phyloP scores from a whole-genome alignment of 53 echinoderm and acorn worm genomes.

The Luidia sarsii region DNA sequence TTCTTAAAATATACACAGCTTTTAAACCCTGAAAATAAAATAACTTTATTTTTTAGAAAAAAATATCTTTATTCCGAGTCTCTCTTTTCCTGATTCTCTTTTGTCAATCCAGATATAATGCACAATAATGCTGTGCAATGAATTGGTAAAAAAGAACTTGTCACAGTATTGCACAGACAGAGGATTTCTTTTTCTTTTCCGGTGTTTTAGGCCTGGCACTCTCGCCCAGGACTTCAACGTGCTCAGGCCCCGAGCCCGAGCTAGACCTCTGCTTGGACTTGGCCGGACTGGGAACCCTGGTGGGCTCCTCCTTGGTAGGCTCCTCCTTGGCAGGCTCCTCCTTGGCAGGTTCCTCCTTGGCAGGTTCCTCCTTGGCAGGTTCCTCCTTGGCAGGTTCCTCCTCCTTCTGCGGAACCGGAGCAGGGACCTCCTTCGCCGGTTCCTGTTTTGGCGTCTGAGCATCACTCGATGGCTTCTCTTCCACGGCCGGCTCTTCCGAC shows the following conservation, averaged over 20 bases:
- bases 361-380: neutral
- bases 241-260: conserved; percentile 8
- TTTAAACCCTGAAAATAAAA: too few species aligned
- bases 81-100: too few species aligned
- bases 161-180: conserved; percentile 30
- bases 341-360: neutral
- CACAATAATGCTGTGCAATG: neutral
- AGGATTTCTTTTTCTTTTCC: conserved; percentile 36
- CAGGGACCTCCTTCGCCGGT: neutral
- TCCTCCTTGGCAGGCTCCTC: neutral
- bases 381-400: neutral
- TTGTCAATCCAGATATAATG: too few species aligned
- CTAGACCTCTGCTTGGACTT: neutral
- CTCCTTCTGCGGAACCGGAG: neutral
- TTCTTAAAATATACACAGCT: neutral
- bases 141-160: neutral
- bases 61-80: too few species aligned
- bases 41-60: too few species aligned
- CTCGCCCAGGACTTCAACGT: conserved; percentile 18
- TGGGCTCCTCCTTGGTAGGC: neutral
- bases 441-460: neutral
- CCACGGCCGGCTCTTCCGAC: too few species aligned
- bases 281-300: neutral
- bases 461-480: neutral
- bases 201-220: neutral